Conservation (phyloP, 2,797 vertebrate species). For the Saguinus oedipus region DNA sequence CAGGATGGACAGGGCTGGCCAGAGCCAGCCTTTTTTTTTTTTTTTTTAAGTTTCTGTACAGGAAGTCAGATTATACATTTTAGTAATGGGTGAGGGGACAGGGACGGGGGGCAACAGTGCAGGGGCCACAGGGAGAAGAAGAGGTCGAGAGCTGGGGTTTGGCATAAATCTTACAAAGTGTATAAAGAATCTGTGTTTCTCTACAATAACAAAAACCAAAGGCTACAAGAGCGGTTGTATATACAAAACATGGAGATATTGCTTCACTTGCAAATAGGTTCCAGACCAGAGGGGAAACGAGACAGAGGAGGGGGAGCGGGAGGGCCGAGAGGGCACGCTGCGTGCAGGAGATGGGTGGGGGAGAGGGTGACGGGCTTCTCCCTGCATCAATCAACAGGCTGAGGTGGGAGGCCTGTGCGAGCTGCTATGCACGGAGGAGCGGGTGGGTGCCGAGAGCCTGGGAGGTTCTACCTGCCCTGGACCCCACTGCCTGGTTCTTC, state of each 20-base stretch:
- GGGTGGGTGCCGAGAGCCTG: neutral
- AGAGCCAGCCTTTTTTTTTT: too few relatives aligned
- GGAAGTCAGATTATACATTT: conserved; percentile 76
- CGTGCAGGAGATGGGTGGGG: conserved; percentile 80
- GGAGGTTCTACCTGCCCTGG: conserved; percentile 1
- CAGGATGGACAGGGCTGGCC: too few relatives aligned
- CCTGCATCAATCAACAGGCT: conserved; percentile 60
- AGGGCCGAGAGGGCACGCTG: conserved; percentile 73
- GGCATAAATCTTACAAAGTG: conserved; percentile 84
- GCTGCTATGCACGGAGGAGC: conserved; percentile 4
- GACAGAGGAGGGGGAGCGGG: conserved; percentile 51
- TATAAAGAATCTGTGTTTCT: conserved; percentile 85
- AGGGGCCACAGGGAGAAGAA: conserved; percentile 76
- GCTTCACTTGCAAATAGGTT: conserved; percentile 84
- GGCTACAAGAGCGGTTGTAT: conserved; percentile 84
- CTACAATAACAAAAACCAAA: conserved; percentile 83
- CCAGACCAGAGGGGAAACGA: conserved; percentile 75
- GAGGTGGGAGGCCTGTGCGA: conserved; percentile 10
- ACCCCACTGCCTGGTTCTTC: conserved; percentile 20
- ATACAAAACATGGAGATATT: conserved; percentile 86
- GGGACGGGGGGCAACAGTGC: conserved; percentile 65
- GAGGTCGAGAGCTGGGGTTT: conserved; percentile 79
- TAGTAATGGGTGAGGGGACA: conserved; percentile 68
- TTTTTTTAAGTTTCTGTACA: conserved; percentile 71
- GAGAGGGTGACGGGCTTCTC: conserved; percentile 62